phyloP scores from a whole-genome alignment of 2,797 vertebrate species.

The Kryptolebias ocellatus region DNA sequence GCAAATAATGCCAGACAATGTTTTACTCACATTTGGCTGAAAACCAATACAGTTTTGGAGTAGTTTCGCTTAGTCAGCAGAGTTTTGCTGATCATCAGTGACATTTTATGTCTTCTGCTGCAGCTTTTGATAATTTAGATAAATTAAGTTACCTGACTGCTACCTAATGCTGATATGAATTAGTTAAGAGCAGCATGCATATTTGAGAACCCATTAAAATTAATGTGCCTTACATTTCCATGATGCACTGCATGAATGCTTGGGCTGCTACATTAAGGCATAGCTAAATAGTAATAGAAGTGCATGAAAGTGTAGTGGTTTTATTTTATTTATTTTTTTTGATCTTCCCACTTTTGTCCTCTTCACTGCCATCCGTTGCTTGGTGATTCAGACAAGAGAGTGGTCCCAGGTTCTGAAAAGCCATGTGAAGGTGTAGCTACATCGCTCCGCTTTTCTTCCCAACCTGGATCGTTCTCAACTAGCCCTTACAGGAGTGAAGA shows the following conservation, averaged over 20 bases:
- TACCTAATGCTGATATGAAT: constrained; percentile 31
- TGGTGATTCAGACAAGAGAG: constrained; percentile 79
- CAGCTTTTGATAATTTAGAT: constrained; percentile 49
- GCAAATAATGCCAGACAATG: no score
- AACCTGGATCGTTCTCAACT: constrained; percentile 77
- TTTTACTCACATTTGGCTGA: no score
- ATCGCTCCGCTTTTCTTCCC: constrained; percentile 80
- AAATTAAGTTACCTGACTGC: constrained; percentile 37
- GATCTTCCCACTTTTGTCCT: constrained; percentile 67
- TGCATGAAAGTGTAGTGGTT: constrained; percentile 72
- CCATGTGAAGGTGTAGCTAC: constrained; percentile 76
- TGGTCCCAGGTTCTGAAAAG: constrained; percentile 77
- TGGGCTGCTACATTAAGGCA: constrained; percentile 75
- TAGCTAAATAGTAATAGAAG: constrained; percentile 51
- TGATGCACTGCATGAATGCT: constrained; percentile 82
- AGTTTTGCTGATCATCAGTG: constrained; percentile 7
- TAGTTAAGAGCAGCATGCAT: constrained; percentile 68
- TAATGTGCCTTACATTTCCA: constrained; percentile 52
- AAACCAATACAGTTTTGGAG: background rate
- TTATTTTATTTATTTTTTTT: constrained; percentile 52
- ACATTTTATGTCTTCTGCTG: constrained; percentile 45
- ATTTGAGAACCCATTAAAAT: constrained; percentile 54
- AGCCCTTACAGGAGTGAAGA: constrained; percentile 70
- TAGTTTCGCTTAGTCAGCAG: background rate
- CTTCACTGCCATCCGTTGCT: constrained; percentile 58